Evolutionary conservation across 2,888 invertebrate genomes (phyloP), one percentile per base, ranked within the genome.

Genomic region (Silvanus unidentatus): DNA sequence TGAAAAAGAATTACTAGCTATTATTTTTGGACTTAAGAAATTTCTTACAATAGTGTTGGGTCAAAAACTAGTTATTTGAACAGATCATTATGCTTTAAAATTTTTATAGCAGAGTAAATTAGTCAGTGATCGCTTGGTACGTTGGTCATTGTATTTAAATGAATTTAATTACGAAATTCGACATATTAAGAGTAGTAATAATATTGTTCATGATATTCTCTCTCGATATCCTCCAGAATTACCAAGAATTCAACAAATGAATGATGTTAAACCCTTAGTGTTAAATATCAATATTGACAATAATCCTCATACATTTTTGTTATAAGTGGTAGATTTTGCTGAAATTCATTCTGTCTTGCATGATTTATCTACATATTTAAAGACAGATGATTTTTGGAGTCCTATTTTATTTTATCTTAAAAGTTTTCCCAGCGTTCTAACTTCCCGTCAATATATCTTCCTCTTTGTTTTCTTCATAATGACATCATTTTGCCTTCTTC

Each of bases 41-140:
- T 42, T 34, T 32, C 10, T 41, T 2, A 42, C 35, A 8, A 8
- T 42, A 9, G 16, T 46, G n/a, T 15, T 48, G 12, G 45, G 45
- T 14, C 16, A 48, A 32, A 15, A 6, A 8, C 10, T 42, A 2
- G 15, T 47, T 28, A 43, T 48, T n/a, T 5, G 43, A 13, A 50
- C 52, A 3, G 52, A 54, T 14, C 49, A 54, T 42, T 39, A 41
- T 10, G 48, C 52, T 1, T 22, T 54, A 1, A 51, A 38, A 22
- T 42, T 42, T 27, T 11, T 42, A 6, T 9, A 37, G 4, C 42
- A 42, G 8, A 16, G 42, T 16, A 13, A 15, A 4, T 29, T 42
- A 6, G 8, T 42, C 6, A 37, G 15, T 37, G 42, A 42, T 11
- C 22, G 37, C 2, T 15, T 42, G 15, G 15, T 16, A 9, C 14